These are phyloP conservation scores for Saguinus midas DNA, from an alignment of 2,113 vertebrate species.

Conservation along the genomic window DNA sequence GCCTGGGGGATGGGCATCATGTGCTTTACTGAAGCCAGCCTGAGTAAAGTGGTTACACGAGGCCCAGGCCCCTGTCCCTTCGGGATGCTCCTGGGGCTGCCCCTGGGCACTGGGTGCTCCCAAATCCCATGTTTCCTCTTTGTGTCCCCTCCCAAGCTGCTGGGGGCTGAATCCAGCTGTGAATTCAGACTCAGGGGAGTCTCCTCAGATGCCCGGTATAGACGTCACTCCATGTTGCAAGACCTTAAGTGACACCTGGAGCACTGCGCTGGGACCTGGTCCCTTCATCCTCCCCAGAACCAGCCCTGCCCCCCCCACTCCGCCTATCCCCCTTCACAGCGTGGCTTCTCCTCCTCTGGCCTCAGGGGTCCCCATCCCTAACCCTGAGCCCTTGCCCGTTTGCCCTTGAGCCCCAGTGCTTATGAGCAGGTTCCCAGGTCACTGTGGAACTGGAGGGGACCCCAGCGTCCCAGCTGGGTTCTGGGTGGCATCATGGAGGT, in stretches of 20 bases:
- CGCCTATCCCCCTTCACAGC: background rate
- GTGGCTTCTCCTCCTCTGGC: background rate
- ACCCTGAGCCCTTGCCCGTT: background rate
- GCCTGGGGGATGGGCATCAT: fast-evolving
- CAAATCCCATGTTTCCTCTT: background rate
- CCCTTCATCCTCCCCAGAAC: background rate
- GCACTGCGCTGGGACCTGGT: background rate
- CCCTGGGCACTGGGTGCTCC: background rate
- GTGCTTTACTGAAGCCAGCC: fast-evolving
- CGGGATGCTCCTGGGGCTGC: background rate
- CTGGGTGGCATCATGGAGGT: background rate
- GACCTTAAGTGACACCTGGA: background rate
- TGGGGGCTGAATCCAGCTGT: fast-evolving
- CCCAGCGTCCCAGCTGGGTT: background rate
- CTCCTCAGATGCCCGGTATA: background rate
- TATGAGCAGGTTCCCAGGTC: background rate
- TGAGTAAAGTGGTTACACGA: fast-evolving
- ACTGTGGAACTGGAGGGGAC: too few species aligned
- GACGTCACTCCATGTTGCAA: fast-evolving
- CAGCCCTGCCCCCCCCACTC: too few species aligned
- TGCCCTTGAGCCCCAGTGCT: background rate
- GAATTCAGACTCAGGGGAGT: too few species aligned
- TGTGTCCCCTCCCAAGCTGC: fast-evolving
- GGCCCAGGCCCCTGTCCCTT: background rate
- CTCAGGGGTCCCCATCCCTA: fast-evolving